These are phyloP conservation scores for Odontamblyopus rebecca DNA, from an alignment of 2,797 vertebrate genomes.

Conservation along the genomic window DNA sequence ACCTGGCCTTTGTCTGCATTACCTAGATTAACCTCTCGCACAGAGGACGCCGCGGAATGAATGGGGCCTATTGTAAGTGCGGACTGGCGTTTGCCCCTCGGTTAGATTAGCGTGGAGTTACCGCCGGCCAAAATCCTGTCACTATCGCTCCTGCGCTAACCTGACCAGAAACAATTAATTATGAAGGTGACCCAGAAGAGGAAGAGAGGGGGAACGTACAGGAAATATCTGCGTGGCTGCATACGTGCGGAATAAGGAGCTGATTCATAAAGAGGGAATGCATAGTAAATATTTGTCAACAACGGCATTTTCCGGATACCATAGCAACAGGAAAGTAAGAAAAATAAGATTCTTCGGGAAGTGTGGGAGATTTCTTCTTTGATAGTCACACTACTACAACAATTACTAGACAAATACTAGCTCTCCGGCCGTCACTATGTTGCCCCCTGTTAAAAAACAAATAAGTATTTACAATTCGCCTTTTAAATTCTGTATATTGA, in stretches of 20 bases:
- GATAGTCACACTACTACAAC: too few species aligned
- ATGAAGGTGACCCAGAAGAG: slow-evolving; percentile 14
- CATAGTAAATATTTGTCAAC: background rate
- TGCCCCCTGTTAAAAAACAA: too few species aligned
- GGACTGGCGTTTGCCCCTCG: slow-evolving; percentile 51
- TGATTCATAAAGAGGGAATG: background rate
- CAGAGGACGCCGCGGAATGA: slow-evolving; percentile 47
- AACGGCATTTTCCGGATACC: background rate
- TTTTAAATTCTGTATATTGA: too few species aligned
- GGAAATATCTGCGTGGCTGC: background rate
- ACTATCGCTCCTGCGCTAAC: slow-evolving; percentile 16
- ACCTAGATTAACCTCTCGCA: slow-evolving; percentile 70
- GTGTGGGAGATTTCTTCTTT: too few species aligned
- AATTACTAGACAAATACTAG: too few species aligned
- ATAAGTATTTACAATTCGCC: too few species aligned
- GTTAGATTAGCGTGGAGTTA: slow-evolving; percentile 49
- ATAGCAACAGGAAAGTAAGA: background rate
- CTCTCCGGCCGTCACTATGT: too few species aligned
- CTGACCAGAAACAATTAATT: slow-evolving; percentile 8
- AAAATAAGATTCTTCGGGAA: too few species aligned
- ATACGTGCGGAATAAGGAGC: background rate
- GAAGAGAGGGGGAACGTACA: slow-evolving; percentile 19
- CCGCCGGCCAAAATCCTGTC: slow-evolving; percentile 45
- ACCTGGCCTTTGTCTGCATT: slow-evolving; percentile 62
- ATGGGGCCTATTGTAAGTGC: slow-evolving; percentile 62